Percentiles rank a stretch among this genome's conserved stretches.
These are phyloP conservation scores for Archegozetes longisetosus DNA, from an alignment of 1,140 invertebrate species.

Conservation along the genomic window DNA sequence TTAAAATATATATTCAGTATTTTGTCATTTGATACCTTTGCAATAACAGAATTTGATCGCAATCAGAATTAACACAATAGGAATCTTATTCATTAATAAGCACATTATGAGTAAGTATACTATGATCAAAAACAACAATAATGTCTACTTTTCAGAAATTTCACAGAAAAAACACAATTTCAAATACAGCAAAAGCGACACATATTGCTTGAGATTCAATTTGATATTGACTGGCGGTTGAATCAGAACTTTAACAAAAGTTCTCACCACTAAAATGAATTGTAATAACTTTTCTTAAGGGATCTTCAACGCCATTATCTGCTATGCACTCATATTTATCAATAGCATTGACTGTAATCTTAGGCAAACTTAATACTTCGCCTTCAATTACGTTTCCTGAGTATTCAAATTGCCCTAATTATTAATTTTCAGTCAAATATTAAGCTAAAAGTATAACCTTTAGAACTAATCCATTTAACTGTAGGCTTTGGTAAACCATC, in stretches of 20 bases:
- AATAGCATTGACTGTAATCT: constrained; percentile 9
- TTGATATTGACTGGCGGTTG: no score
- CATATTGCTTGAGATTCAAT: not conserved
- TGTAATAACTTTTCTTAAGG: constrained; percentile 13
- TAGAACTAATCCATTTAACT: constrained; percentile 18
- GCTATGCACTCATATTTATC: constrained; percentile 15
- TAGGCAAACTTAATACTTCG: constrained; percentile 8
- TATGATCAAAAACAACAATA: not conserved
- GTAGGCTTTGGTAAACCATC: no score
- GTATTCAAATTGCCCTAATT: no score
- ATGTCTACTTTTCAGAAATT: not conserved
- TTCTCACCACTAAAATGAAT: constrained; percentile 11
- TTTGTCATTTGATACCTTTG: not conserved
- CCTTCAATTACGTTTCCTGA: constrained; percentile 6
- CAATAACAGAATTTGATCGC: not conserved
- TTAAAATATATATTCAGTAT: not conserved
- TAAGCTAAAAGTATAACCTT: no score
- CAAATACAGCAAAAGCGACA: not conserved
- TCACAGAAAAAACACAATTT: not conserved
- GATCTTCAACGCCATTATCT: constrained; percentile 12
- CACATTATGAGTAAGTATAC: not conserved
- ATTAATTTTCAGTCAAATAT: no score
- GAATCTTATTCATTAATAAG: not conserved
- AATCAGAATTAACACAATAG: not conserved
- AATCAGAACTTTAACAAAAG: no score